phyloP scores from a whole-genome alignment of 2,113 vertebrate species.

The Nyctereutes procyonoides region DNA sequence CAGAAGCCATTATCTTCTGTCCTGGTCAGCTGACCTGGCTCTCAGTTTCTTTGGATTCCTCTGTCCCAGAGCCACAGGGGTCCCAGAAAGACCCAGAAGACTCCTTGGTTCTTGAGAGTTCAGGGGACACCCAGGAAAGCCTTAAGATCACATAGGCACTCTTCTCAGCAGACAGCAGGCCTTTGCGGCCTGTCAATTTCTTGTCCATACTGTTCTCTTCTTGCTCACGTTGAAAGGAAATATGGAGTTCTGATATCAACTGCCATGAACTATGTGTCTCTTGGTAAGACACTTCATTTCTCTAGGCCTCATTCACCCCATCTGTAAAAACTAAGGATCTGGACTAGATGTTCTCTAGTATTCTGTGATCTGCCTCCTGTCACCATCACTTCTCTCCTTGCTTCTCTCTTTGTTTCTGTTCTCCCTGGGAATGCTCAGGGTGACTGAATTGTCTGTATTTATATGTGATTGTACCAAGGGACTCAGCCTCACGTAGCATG shows the following conservation, averaged over 20 bases:
- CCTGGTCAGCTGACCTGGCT: neutral
- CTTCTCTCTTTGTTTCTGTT: neutral
- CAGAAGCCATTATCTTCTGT: neutral
- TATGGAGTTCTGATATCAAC: neutral
- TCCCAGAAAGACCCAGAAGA: neutral
- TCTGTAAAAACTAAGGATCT: neutral
- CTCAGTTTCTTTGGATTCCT: neutral
- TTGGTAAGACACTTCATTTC: neutral
- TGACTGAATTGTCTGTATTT: constrained; percentile 19
- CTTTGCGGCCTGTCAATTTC: neutral
- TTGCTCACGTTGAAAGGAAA: neutral
- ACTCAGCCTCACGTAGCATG: constrained; percentile 70
- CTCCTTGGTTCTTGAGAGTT: neutral
- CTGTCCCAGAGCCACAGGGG: neutral
- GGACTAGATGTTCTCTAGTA: neutral
- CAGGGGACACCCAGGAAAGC: neutral
- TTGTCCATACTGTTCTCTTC: neutral
- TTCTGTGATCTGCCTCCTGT: neutral
- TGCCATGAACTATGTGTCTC: neutral
- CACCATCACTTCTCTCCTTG: neutral
- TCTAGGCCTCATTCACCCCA: neutral
- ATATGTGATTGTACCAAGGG: constrained; percentile 55
- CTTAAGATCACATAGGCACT: neutral
- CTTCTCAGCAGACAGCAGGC: neutral
- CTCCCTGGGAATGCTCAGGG: constrained; percentile 16